Evolutionary conservation across 1,140 invertebrate species (phyloP).

Genomic region (Zaprionus lachaisei): DNA sequence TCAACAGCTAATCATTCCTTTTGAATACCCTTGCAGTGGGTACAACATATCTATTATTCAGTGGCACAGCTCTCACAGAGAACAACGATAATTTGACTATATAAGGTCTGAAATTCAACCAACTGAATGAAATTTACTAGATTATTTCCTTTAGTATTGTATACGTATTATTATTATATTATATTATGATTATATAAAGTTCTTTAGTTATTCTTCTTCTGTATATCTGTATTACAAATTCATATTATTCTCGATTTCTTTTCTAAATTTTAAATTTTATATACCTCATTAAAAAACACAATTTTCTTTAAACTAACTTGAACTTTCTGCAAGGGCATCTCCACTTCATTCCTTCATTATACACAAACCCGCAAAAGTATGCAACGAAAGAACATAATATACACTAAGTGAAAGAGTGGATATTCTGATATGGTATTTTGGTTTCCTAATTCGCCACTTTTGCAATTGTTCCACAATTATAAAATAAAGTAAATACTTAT

Average conservation of each 20-base stretch:
- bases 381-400: constrained; percentile 25
- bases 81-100: too few species aligned
- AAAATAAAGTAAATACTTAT: constrained; percentile 31
- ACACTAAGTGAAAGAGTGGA: constrained; percentile 17
- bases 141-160: neutral
- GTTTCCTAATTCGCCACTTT: constrained; percentile 70
- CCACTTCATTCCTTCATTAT: neutral
- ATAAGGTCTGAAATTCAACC: too few species aligned
- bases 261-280: neutral
- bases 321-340: neutral
- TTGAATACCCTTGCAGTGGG: neutral
- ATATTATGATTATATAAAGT: too few species aligned
- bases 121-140: too few species aligned
- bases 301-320: neutral
- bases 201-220: too few species aligned
- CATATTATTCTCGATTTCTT: too few species aligned
- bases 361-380: constrained; percentile 33
- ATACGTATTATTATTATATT: neutral
- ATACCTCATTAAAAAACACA: neutral
- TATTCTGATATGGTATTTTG: constrained; percentile 57
- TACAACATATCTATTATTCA: neutral
- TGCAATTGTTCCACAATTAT: constrained; percentile 57
- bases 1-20: constrained; percentile 22
- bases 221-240: too few species aligned
- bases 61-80: neutral